Evolutionary conservation across 1,140 invertebrate species (phyloP), one percentile per base, ranked within the genome.

Genomic region (Brachionus paranguensis): DNA sequence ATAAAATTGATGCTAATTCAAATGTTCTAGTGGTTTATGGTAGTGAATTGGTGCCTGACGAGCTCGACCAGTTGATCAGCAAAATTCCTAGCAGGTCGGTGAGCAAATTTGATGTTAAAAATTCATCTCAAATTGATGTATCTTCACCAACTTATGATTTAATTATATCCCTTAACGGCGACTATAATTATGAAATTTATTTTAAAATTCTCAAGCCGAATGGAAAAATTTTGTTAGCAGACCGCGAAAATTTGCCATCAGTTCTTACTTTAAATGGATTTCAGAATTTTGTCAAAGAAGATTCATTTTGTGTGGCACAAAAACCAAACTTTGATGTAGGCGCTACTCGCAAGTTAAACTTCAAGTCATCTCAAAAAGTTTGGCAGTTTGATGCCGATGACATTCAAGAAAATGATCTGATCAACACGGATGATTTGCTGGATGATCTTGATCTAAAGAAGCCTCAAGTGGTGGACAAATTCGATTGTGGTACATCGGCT

Each of bases 391-490:
- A 53, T 33, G 33, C 24, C 33, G 29, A 81, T 27, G 78, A 81
- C 64, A 81, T 81, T 2, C 53, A 81, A 64, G 93, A 95, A 87
- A 92, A 93, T 86, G 94, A 95, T 65, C 90, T 95, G 3, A 95
- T 97, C 83, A 93, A 97, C 90, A 93, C 93, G 65, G 93, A 97
- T 90, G 92, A 93, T 86, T 91, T 98, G 24, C 89, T 98, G 14
- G 94, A 96, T 89, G 95, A 96, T 87, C 92, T 93, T 84, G 96
- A 98, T 89, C 90, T 95, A 60, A 92, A 93, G 84, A 96, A 94
- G 90, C 96, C 96, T 47, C 93, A 95, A 87, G 92, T 93, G 45
- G 88, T 41, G 14, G 45, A 55, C 27, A 43, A 55, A 70, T 81
- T 50, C 6, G 84, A 68, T 55, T 79, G 47, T 24, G 70, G 76